Evolutionary conservation across 2,888 invertebrate species (phyloP).

Genomic region (Galeruca laticollis): DNA sequence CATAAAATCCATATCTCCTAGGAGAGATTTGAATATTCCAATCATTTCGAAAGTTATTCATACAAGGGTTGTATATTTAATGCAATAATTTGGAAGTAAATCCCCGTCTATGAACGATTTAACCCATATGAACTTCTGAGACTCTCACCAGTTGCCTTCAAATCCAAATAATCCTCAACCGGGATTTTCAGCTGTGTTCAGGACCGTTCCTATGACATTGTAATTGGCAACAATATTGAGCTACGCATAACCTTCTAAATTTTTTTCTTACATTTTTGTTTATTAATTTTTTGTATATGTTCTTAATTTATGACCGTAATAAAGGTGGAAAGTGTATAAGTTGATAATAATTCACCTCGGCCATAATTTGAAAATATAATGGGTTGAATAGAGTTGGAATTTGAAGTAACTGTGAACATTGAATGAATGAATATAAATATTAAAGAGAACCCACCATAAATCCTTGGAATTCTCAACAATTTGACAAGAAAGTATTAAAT

Average conservation of each 20-base stretch:
- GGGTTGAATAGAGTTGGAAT: no score
- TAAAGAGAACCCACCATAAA: no score
- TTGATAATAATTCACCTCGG: no score
- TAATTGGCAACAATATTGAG: not conserved
- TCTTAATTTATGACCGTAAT: no score
- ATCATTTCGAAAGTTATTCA: slow-evolving; percentile 19
- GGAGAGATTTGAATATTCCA: not conserved
- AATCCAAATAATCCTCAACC: slow-evolving; percentile 5
- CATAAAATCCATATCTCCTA: not conserved
- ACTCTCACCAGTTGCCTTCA: slow-evolving; percentile 18
- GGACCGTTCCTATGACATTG: not conserved
- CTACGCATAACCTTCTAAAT: not conserved
- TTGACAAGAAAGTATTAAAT: no score
- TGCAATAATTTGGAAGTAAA: slow-evolving; percentile 17
- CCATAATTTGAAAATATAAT: no score
- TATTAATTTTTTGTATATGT: no score
- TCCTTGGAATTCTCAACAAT: no score
- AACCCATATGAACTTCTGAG: slow-evolving; percentile 9
- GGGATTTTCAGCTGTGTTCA: not conserved
- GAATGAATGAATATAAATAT: no score
- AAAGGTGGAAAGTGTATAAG: no score
- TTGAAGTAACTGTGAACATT: no score
- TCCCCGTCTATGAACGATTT: slow-evolving; percentile 23
- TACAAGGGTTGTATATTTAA: slow-evolving; percentile 12
- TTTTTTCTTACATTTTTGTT: no score